Percentiles rank a stretch among this genome's conserved stretches.
These are phyloP conservation scores for Porites rus DNA, from an alignment of 92 coral and sea anemone genomes.

Conservation along the genomic window DNA sequence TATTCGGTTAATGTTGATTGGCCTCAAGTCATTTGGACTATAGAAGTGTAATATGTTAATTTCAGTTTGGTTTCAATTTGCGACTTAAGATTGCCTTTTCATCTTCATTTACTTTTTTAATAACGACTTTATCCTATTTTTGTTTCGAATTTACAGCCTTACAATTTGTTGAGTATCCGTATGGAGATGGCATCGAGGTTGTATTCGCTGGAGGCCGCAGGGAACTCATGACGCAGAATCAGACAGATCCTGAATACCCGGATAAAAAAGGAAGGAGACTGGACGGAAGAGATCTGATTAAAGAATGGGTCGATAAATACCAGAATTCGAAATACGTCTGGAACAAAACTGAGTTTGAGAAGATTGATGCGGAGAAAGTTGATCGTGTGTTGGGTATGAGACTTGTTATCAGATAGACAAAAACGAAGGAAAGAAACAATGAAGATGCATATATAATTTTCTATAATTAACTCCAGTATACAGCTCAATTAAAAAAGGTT, in stretches of 20 bases:
- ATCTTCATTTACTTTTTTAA: no score
- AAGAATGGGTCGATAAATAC: slow-evolving; percentile 63
- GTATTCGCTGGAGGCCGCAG: slow-evolving; percentile 85
- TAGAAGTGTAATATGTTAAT: no score
- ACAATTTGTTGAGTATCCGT: slow-evolving; percentile 78
- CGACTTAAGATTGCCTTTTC: no score
- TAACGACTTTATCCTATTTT: no score
- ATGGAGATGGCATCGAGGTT: slow-evolving; percentile 91
- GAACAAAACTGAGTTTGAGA: slow-evolving; percentile 80
- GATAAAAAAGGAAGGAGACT: slow-evolving; percentile 44
- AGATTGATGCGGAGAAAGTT: slow-evolving; percentile 70
- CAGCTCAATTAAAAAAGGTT: no score
- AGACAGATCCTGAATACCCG: slow-evolving; percentile 75
- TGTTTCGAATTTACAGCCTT: slow-evolving; percentile 37
- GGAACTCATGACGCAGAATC: slow-evolving; percentile 55
- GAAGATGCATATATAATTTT: no score
- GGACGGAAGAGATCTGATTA: slow-evolving; percentile 78
- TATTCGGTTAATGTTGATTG: no score
- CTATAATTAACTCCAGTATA: no score
- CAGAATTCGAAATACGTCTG: slow-evolving; percentile 76
- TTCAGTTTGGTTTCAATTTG: no score
- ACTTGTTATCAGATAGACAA: no score
- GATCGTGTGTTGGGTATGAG: slow-evolving; percentile 82
- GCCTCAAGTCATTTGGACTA: no score
- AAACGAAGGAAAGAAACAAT: no score